A percentile compares a stretch with the other conserved stretches of the same genome.
phyloP scores from a whole-genome alignment of 2,797 vertebrate species.

The Oreonectes daqikongensis region DNA sequence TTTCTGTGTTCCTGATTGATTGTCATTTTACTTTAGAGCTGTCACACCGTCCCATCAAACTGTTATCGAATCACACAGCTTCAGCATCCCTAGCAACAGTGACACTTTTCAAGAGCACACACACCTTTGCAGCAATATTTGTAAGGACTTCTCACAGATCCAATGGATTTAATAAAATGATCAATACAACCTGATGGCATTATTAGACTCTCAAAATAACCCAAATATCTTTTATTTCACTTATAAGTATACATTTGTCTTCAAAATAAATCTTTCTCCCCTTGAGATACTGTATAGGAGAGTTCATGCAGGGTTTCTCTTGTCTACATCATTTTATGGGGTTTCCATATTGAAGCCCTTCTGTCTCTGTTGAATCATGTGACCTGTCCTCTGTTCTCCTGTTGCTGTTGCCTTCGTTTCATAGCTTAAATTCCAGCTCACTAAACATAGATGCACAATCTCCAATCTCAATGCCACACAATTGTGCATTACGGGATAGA shows the following conservation, averaged over 20 bases:
- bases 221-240: not conserved
- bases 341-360: constrained; percentile 29
- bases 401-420: constrained; percentile 29
- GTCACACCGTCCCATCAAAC: not conserved
- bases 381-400: constrained; percentile 20
- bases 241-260: not conserved
- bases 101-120: not conserved
- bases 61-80: constrained; percentile 5
- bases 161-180: not conserved
- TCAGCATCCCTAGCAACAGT: constrained; percentile 9
- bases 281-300: not conserved
- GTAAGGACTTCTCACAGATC: not conserved
- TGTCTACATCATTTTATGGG: constrained; percentile 27
- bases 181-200: not conserved
- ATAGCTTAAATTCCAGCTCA: constrained; percentile 51
- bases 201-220: not conserved
- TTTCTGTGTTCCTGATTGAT: not conserved
- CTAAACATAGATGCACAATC: constrained; percentile 56
- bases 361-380: constrained; percentile 40
- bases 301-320: constrained; percentile 7
- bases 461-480: constrained; percentile 22
- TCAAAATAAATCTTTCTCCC: not conserved
- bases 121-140: not conserved
- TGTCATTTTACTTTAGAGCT: not conserved
- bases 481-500: constrained; percentile 1